Percentiles rank a stretch among this genome's conserved stretches.
These are phyloP conservation scores for Entomobrya proxima DNA, from an alignment of 2,888 invertebrate species.

Conservation along the genomic window DNA sequence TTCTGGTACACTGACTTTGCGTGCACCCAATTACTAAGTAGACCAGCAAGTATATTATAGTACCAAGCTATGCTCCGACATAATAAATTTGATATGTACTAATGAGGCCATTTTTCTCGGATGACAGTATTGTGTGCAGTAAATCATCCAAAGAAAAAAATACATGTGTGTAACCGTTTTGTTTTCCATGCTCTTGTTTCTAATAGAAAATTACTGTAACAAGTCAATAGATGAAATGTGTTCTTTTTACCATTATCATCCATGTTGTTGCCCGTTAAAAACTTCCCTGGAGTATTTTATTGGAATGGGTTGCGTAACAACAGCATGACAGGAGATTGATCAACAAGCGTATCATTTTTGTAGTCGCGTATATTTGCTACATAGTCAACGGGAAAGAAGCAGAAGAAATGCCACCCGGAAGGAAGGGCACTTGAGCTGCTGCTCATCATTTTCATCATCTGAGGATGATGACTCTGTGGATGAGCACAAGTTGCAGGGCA, in stretches of 20 bases:
- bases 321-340: conserved; percentile 12
- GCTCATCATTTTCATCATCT: not conserved
- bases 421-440: conserved; percentile 58
- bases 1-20: too few relatives aligned
- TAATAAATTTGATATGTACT: conserved; percentile 34
- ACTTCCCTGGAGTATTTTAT: not conserved
- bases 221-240: conserved; percentile 2
- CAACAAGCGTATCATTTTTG: conserved; percentile 29
- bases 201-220: not conserved
- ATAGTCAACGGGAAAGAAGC: not conserved
- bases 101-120: conserved; percentile 37
- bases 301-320: not conserved
- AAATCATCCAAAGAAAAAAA: not conserved
- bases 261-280: not conserved
- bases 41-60: not conserved
- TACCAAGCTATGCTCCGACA: not conserved
- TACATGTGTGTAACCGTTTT: not conserved
- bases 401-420: not conserved
- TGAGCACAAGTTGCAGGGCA: not conserved
- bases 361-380: not conserved
- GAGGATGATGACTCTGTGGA: too few relatives aligned
- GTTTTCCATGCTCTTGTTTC: not conserved
- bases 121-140: not conserved
- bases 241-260: not conserved
- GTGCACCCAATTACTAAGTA: too few relatives aligned